phyloP scores from a whole-genome alignment of 2,888 invertebrate genomes.

The Plagiodera versicolora region DNA sequence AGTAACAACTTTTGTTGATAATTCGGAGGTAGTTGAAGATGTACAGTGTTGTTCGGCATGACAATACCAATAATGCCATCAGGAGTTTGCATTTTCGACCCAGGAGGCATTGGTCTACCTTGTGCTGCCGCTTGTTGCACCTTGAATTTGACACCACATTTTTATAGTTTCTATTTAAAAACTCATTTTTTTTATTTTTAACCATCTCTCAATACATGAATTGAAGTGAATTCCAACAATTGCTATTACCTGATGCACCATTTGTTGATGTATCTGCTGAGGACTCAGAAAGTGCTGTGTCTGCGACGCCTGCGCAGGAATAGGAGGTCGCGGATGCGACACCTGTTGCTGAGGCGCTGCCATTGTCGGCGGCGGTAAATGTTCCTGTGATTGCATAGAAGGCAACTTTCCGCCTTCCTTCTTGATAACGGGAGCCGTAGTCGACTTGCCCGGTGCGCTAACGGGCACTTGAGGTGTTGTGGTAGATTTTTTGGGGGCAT shows the following conservation, averaged over 20 bases:
- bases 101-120: conserved; percentile 60
- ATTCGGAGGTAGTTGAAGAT: conserved; percentile 59
- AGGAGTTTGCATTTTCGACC: conserved; percentile 59
- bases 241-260: conserved; percentile 58
- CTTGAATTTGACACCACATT: conserved; percentile 41
- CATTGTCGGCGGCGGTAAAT: conserved; percentile 12
- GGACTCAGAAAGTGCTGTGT: conserved; percentile 44
- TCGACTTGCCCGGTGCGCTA: background rate
- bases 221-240: no score
- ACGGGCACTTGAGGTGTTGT: conserved; percentile 15
- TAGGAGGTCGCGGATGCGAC: conserved; percentile 23
- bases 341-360: conserved; percentile 17
- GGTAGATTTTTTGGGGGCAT: conserved; percentile 32
- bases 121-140: conserved; percentile 68
- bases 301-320: conserved; percentile 24
- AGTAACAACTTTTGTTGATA: conserved; percentile 49
- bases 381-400: conserved; percentile 16
- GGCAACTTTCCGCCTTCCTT: conserved; percentile 20
- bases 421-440: conserved; percentile 21
- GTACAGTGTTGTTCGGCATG: conserved; percentile 64
- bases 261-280: conserved; percentile 59
- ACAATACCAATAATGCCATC: conserved; percentile 70
- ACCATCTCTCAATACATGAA: no score
- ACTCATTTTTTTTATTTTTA: conserved; percentile 1
- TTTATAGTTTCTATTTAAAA: no score